phyloP scores from a whole-genome alignment of 2,797 vertebrate species.

The Tauraco hartlaubi region DNA sequence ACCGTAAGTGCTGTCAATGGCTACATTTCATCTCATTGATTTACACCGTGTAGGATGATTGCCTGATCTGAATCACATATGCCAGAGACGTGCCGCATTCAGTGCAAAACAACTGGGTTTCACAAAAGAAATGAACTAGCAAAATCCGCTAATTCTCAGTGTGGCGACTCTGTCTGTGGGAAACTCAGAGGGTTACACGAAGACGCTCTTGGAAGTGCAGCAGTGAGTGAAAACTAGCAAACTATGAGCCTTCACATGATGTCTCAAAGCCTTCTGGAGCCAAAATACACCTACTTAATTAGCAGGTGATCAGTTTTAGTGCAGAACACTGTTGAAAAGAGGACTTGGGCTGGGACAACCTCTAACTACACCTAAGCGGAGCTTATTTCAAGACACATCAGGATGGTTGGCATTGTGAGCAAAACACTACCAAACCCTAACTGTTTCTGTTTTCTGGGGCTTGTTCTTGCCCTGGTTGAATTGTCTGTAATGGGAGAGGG shows the following conservation, averaged over 20 bases:
- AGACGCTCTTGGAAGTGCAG: neutral
- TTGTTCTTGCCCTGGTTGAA: neutral
- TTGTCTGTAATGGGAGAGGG: neutral
- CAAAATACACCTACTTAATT: neutral
- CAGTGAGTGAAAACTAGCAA: neutral
- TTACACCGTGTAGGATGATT: conserved; percentile 32
- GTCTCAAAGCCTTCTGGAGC: neutral
- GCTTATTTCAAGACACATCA: neutral
- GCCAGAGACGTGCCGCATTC: neutral
- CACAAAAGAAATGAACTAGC: neutral
- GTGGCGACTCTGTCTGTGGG: rapidly evolving
- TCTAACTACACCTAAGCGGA: neutral
- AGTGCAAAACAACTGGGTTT: conserved; percentile 9
- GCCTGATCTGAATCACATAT: conserved; percentile 39
- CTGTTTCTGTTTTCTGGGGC: neutral
- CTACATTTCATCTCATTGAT: conserved; percentile 66
- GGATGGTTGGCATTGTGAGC: neutral
- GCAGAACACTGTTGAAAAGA: neutral
- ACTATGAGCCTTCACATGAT: neutral
- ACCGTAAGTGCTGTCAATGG: conserved; percentile 54
- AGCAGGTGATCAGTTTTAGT: neutral
- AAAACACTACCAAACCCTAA: neutral
- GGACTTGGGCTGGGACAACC: neutral
- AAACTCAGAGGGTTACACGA: neutral
- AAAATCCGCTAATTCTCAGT: neutral